Conservation (phyloP, 2,797 vertebrate genomes). For the Orestias chungarensis region DNA sequence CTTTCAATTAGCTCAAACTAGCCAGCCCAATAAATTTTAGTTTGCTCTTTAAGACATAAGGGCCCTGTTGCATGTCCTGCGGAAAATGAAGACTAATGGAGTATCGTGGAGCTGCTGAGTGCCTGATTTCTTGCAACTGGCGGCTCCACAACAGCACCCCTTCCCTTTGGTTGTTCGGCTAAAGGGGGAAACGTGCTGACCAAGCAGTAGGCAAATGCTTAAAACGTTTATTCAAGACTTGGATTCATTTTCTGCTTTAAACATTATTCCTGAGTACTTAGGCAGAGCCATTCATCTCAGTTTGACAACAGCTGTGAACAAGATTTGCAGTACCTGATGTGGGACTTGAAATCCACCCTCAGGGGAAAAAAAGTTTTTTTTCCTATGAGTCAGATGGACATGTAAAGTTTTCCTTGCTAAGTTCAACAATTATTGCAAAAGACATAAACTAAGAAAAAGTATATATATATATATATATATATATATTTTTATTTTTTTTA, state of each 20-base stretch:
- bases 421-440: not conserved
- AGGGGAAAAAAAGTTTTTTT: not conserved
- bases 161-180: slow-evolving; percentile 43
- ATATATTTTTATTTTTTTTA: no score
- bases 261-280: slow-evolving; percentile 69
- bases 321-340: slow-evolving; percentile 3
- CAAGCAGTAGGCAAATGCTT: slow-evolving; percentile 70
- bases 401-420: not conserved
- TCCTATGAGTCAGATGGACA: not conserved
- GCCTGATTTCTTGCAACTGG: slow-evolving; percentile 70
- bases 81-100: slow-evolving; percentile 87
- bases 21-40: slow-evolving; percentile 83
- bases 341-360: not conserved
- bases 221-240: slow-evolving; percentile 75
- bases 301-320: slow-evolving; percentile 62
- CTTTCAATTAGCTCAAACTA: slow-evolving; percentile 84
- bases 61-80: slow-evolving; percentile 79
- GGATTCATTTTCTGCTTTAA: slow-evolving; percentile 73
- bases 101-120: slow-evolving; percentile 77
- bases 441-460: not conserved
- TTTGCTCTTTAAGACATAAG: slow-evolving; percentile 79
- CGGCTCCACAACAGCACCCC: not conserved
- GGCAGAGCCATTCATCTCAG: slow-evolving; percentile 70
- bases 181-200: slow-evolving; percentile 74
- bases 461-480: no score